Evolutionary conservation across 2,797 vertebrate species (phyloP).

Genomic region (Lagocephalus sceleratus): DNA sequence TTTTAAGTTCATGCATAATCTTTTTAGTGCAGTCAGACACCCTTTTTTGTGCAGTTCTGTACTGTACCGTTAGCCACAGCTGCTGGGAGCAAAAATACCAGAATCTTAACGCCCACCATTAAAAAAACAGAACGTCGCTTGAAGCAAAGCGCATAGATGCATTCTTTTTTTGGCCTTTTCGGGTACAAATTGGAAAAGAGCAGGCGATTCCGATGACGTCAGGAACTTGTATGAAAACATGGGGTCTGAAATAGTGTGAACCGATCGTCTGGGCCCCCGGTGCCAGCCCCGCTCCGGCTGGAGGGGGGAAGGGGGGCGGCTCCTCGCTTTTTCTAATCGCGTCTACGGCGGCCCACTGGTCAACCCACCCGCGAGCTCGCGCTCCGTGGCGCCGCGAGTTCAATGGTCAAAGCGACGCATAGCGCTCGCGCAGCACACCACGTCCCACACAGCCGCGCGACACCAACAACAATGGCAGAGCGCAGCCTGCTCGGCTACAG

Average conservation of each 20-base stretch:
- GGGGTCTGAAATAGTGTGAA: neutral
- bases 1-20: neutral
- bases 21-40: neutral
- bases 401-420: constrained; percentile 63
- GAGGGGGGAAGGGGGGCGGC: too few species aligned
- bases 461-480: constrained; percentile 76
- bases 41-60: too few species aligned
- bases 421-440: constrained; percentile 50
- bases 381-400: constrained; percentile 42
- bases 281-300: too few species aligned
- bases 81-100: too few species aligned
- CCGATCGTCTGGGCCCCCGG: too few species aligned
- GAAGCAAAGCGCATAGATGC: constrained; percentile 1
- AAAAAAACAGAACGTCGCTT: too few species aligned
- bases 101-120: too few species aligned
- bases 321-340: neutral
- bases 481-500: constrained; percentile 65
- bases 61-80: too few species aligned
- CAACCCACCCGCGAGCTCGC: constrained; percentile 40
- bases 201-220: constrained; percentile 43
- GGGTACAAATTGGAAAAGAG: constrained; percentile 1
- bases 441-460: constrained; percentile 66
- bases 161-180: neutral
- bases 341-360: constrained; percentile 12
- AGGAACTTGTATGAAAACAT: constrained; percentile 11